phyloP scores from a whole-genome alignment of 2,888 invertebrate genomes.

The Morinoia aosen region DNA sequence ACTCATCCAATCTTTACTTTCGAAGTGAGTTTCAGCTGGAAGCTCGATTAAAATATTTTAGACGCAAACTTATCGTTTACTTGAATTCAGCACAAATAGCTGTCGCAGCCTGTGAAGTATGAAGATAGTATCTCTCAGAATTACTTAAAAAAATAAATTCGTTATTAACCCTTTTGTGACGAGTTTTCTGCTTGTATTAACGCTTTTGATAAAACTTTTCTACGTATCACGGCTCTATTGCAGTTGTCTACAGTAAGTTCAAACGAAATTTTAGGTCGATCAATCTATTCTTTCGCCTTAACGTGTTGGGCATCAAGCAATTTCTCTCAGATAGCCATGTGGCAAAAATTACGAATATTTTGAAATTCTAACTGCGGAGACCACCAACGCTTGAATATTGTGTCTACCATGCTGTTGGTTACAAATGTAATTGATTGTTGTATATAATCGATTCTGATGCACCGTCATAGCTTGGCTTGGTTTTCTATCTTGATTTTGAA shows the following conservation, averaged over 20 bases:
- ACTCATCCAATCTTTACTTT: no score
- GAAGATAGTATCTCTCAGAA: background rate
- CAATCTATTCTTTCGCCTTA: no score
- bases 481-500: background rate
- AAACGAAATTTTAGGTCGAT: no score
- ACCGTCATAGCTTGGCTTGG: background rate
- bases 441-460: background rate
- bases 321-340: no score
- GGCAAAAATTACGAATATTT: background rate
- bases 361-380: background rate
- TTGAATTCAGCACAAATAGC: no score
- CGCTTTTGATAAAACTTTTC: background rate
- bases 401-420: background rate
- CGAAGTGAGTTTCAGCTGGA: no score
- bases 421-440: background rate
- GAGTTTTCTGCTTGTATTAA: background rate
- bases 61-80: no score
- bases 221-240: background rate
- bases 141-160: background rate
- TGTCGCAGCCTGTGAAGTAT: background rate
- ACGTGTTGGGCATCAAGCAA: no score
- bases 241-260: background rate
- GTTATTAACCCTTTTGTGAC: background rate
- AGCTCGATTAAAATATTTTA: no score
- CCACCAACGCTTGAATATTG: background rate